Evolutionary conservation across 1,140 invertebrate species (phyloP).

Genomic region (Trichogramma pretiosum): DNA sequence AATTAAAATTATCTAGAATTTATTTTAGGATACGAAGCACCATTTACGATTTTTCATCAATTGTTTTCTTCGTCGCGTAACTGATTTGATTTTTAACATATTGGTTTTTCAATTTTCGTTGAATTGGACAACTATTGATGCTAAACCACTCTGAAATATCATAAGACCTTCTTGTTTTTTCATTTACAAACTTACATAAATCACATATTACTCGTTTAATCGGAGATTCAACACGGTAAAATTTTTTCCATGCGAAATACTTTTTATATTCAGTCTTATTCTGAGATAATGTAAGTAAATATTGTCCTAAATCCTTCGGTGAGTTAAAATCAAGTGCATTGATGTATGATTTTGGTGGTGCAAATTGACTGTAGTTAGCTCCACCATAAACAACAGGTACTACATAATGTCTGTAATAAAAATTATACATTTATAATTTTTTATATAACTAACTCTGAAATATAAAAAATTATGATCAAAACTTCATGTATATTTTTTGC

Average conservation of each 20-base stretch:
- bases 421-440: neutral
- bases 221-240: slow-evolving; percentile 26
- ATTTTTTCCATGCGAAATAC: slow-evolving; percentile 48
- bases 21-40: no score
- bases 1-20: no score
- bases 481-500: neutral
- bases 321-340: slow-evolving; percentile 48
- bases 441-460: no score
- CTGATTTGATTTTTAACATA: slow-evolving; percentile 8
- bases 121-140: slow-evolving; percentile 23
- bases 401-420: slow-evolving; percentile 32
- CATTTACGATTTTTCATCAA: no score
- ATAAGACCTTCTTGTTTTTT: slow-evolving; percentile 15
- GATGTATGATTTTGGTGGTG: slow-evolving; percentile 54
- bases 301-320: slow-evolving; percentile 44
- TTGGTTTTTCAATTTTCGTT: slow-evolving; percentile 13
- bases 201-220: slow-evolving; percentile 19
- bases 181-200: slow-evolving; percentile 27
- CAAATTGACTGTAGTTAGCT: slow-evolving; percentile 46
- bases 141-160: slow-evolving; percentile 28
- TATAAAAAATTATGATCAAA: no score
- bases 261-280: slow-evolving; percentile 40
- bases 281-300: slow-evolving; percentile 43
- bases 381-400: slow-evolving; percentile 50
- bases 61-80: slow-evolving; percentile 14